Percentiles rank a stretch among this genome's conserved stretches.
phyloP scores from a whole-genome alignment of 2,113 vertebrate species.

The Crotophaga sulcirostris region DNA sequence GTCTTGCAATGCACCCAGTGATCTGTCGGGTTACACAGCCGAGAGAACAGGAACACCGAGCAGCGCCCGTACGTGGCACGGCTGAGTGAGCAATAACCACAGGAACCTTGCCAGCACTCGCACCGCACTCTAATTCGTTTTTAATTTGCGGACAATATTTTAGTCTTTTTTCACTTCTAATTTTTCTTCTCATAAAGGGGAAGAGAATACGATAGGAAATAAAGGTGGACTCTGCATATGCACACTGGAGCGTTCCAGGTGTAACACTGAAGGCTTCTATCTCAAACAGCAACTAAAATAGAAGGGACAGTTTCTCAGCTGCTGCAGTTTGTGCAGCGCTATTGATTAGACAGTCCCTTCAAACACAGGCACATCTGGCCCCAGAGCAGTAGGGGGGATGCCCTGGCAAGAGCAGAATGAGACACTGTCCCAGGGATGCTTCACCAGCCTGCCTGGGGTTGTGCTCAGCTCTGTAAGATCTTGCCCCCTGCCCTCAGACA shows the following conservation, averaged over 20 bases:
- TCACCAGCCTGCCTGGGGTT: not conserved
- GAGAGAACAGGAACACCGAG: not conserved
- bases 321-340: not conserved
- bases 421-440: rapidly evolving
- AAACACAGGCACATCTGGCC: not conserved
- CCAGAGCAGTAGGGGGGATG: not conserved
- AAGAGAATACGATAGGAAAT: not conserved
- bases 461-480: not conserved
- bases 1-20: rapidly evolving
- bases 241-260: too few species aligned
- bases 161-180: not conserved
- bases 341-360: not conserved
- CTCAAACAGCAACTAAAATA: not conserved
- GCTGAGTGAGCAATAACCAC: not conserved
- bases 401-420: not conserved
- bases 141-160: not conserved
- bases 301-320: not conserved
- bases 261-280: too few species aligned
- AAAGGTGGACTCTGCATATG: not conserved
- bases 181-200: not conserved
- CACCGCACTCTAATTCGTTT: rapidly evolving
- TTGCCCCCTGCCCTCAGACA: not conserved
- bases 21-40: rapidly evolving
- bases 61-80: not conserved
- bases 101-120: not conserved